Percentiles rank a stretch among this genome's conserved stretches.
Evolutionary conservation across 2,797 vertebrate genomes (phyloP).

Genomic region (Mus spretus): DNA sequence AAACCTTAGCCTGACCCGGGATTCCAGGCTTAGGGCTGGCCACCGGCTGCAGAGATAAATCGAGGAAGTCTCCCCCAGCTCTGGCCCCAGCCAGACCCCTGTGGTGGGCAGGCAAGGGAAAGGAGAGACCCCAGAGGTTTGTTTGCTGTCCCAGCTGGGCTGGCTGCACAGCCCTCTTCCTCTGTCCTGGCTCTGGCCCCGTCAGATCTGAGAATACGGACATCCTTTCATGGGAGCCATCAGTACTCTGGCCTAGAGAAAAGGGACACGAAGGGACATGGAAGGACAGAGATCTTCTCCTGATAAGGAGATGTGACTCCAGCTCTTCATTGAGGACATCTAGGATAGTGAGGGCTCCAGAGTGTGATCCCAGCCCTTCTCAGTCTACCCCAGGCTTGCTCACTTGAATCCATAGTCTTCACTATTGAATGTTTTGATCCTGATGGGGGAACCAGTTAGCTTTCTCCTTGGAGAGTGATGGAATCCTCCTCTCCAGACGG

Average conservation of each 20-base stretch:
- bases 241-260: neutral
- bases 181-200: conserved; percentile 21
- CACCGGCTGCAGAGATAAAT: neutral
- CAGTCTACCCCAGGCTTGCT: neutral
- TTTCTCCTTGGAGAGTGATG: neutral
- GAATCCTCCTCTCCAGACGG: neutral
- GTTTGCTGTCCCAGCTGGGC: conserved; percentile 43
- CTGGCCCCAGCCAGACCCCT: conserved; percentile 5
- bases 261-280: neutral
- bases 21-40: conserved; percentile 24
- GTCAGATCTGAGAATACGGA: conserved; percentile 36
- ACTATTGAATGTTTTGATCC: neutral
- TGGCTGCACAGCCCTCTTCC: conserved; percentile 4
- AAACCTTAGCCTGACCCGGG: conserved; percentile 18
- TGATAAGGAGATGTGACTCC: neutral
- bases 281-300: neutral
- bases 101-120: neutral
- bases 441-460: accelerated
- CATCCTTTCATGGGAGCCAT: neutral
- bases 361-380: too few species aligned
- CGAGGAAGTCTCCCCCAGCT: neutral
- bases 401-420: accelerated
- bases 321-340: too few species aligned
- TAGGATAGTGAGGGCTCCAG: neutral
- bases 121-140: conserved; percentile 57